Percentiles rank a stretch among this genome's conserved stretches.
Evolutionary conservation across 1,140 invertebrate species (phyloP).

Genomic region (Brachionus koreanus): DNA sequence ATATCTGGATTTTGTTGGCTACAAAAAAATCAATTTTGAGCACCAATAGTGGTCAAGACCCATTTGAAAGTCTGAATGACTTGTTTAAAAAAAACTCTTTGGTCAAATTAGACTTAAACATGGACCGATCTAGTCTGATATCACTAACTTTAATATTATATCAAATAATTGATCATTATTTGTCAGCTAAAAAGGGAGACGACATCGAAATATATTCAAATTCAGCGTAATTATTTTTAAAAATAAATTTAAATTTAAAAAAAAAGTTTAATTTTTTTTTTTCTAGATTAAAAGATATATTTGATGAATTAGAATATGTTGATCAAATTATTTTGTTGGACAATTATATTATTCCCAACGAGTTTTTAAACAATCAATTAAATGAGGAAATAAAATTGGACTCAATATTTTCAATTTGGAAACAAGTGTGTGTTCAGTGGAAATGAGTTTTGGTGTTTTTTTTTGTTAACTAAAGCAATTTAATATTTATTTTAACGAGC

Average conservation of each 20-base stretch:
- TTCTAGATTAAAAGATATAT: background rate
- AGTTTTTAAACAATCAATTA: background rate
- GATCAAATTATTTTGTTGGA: background rate
- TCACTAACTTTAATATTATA: background rate
- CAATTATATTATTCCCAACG: background rate
- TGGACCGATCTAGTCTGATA: background rate
- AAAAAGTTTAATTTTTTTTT: background rate
- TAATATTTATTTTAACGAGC: background rate
- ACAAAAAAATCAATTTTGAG: slow-evolving; percentile 20
- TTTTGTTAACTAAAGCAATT: background rate
- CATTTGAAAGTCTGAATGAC: background rate
- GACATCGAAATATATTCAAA: background rate
- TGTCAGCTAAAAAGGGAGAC: background rate
- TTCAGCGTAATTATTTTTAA: background rate
- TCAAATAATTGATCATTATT: background rate
- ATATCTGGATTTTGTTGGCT: slow-evolving; percentile 15
- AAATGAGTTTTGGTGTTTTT: background rate
- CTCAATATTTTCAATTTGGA: background rate
- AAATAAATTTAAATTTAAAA: background rate
- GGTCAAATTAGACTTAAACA: background rate
- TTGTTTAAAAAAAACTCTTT: background rate
- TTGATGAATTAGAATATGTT: background rate
- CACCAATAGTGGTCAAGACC: background rate
- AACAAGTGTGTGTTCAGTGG: background rate
- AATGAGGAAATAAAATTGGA: background rate